A percentile compares a stretch with the other conserved stretches of the same genome.
These are phyloP conservation scores for Papilio polytes DNA, from an alignment of 1,140 invertebrate species.

Conservation along the genomic window DNA sequence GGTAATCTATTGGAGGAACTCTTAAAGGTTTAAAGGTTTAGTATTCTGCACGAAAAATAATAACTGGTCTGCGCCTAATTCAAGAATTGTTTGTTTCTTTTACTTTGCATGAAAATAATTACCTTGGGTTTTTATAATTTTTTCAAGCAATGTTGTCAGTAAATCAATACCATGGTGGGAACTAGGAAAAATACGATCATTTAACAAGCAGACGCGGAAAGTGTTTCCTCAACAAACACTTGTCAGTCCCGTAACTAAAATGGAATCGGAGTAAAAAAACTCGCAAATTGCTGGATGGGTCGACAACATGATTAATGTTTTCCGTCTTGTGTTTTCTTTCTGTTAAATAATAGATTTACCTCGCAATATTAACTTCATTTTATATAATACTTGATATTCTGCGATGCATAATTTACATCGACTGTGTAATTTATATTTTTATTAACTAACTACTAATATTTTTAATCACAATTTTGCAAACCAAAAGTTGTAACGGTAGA, in stretches of 20 bases:
- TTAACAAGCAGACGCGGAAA: conserved; percentile 28
- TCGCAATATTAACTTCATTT: neutral
- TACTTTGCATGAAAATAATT: too few relatives aligned
- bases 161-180: conserved; percentile 3
- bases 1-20: too few relatives aligned
- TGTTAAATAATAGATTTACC: conserved; percentile 26
- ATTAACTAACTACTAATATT: too few relatives aligned
- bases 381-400: too few relatives aligned
- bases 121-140: neutral
- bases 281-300: conserved; percentile 36
- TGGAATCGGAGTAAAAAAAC: conserved; percentile 37
- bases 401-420: neutral
- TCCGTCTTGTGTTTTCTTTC: conserved; percentile 15
- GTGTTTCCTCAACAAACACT: conserved; percentile 41
- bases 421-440: neutral
- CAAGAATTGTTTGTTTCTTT: too few relatives aligned
- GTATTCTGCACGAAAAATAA: too few relatives aligned
- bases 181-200: conserved; percentile 30
- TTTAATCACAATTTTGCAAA: too few relatives aligned
- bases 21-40: too few relatives aligned
- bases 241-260: conserved; percentile 38
- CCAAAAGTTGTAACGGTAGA: too few relatives aligned
- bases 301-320: conserved; percentile 40
- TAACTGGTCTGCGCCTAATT: too few relatives aligned
- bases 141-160: neutral